A percentile compares a stretch with the other conserved stretches of the same genome.
These are phyloP conservation scores for Rugalucina vietnamica DNA, from an alignment of 2,888 invertebrate genomes.

Conservation along the genomic window DNA sequence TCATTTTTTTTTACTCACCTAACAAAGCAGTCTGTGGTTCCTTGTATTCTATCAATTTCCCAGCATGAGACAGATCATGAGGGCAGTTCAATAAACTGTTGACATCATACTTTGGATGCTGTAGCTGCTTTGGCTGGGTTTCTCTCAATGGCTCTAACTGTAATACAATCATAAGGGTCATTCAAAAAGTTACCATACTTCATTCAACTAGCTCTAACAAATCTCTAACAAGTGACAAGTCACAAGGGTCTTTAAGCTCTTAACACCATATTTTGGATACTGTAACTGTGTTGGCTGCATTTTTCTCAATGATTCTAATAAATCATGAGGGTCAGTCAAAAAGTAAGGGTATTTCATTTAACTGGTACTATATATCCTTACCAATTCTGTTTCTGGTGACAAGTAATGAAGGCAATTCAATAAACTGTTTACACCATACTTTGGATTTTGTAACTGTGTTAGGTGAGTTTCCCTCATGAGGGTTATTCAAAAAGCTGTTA, in stretches of 20 bases:
- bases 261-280: no score
- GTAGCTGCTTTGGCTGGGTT: conserved; percentile 57
- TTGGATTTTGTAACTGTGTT: conserved; percentile 69
- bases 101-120: conserved; percentile 80
- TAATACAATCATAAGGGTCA: background rate
- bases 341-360: no score
- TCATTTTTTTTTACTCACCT: conserved; percentile 32
- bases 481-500: conserved; percentile 17
- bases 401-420: conserved; percentile 88
- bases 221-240: no score
- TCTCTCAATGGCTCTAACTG: conserved; percentile 30
- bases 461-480: conserved; percentile 47
- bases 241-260: no score
- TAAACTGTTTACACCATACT: conserved; percentile 84
- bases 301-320: no score
- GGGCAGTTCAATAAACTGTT: conserved; percentile 87
- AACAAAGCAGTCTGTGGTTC: conserved; percentile 26
- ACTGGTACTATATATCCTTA: no score
- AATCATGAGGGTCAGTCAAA: no score
- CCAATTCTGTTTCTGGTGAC: no score
- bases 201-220: no score
- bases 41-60: conserved; percentile 13
- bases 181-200: background rate
- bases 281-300: no score
- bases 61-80: conserved; percentile 86